A percentile compares a stretch with the other conserved stretches of the same genome.
Conservation (phyloP, 2,113 vertebrate species). For the Zootoca vivipara region DNA sequence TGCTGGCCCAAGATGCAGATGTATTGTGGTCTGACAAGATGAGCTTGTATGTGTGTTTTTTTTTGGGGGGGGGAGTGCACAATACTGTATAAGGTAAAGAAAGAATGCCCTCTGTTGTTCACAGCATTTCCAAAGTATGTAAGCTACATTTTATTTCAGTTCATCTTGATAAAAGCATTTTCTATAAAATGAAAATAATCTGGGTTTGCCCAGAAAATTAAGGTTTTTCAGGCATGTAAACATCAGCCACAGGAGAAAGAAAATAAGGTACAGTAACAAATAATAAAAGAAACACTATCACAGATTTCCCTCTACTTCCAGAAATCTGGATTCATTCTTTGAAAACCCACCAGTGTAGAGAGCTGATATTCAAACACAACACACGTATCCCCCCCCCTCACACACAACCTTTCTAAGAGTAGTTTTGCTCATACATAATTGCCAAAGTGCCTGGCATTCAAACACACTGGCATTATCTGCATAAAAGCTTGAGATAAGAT, state of each 20-base stretch:
- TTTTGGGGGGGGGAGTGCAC: slow-evolving; percentile 62
- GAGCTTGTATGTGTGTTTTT: slow-evolving; percentile 46
- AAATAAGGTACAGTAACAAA: slow-evolving; percentile 40
- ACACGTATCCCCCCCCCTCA: not conserved
- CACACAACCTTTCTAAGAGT: not conserved
- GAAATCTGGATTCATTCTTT: slow-evolving; percentile 9
- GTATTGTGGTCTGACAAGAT: slow-evolving; percentile 71
- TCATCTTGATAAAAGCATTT: slow-evolving; percentile 65
- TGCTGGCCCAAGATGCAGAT: slow-evolving; percentile 71
- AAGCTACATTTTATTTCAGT: slow-evolving; percentile 67
- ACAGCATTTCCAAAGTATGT: slow-evolving; percentile 74
- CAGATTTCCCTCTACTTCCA: rapidly evolving
- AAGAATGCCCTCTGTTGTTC: slow-evolving; percentile 67
- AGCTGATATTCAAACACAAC: not conserved
- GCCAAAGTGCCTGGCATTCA: not conserved
- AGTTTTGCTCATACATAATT: not conserved
- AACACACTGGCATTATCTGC: not conserved
- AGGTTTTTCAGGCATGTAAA: slow-evolving; percentile 54
- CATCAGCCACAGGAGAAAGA: not conserved
- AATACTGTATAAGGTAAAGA: slow-evolving; percentile 58
- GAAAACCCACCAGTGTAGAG: not conserved
- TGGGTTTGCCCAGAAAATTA: slow-evolving; percentile 47
- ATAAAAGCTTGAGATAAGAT: not conserved
- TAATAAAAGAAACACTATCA: slow-evolving; percentile 22
- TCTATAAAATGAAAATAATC: slow-evolving; percentile 53